phyloP scores from a whole-genome alignment of 2,797 vertebrate genomes.

The Pristis pectinata region DNA sequence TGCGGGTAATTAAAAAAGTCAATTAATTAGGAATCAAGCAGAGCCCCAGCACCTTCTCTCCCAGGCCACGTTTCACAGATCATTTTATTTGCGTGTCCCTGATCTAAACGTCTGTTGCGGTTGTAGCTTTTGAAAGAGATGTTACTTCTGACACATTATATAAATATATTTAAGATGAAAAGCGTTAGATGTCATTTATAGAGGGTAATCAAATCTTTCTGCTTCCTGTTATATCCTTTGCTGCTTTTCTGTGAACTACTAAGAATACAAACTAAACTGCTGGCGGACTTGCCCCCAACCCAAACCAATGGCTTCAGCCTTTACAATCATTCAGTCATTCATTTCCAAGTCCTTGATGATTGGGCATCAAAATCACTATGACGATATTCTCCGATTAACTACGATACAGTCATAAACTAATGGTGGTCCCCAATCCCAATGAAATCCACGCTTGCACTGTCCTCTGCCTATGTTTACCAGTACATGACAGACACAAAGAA shows the following conservation, averaged over 20 bases:
- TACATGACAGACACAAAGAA: background rate
- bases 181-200: background rate
- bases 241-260: background rate
- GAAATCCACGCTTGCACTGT: background rate
- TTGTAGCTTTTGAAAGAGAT: constrained; percentile 23
- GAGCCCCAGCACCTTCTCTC: constrained; percentile 22
- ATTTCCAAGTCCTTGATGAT: background rate
- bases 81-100: constrained; percentile 21
- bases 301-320: background rate
- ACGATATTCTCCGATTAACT: background rate
- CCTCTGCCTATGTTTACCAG: background rate
- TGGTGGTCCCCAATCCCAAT: background rate
- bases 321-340: background rate
- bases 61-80: constrained; percentile 34
- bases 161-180: constrained; percentile 20
- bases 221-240: background rate
- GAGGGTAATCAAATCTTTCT: background rate
- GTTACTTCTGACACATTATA: constrained; percentile 23
- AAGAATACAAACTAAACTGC: background rate
- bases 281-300: too few relatives aligned
- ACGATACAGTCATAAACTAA: too few relatives aligned
- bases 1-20: constrained; percentile 32
- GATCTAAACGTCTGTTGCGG: background rate
- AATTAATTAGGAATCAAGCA: constrained; percentile 38
- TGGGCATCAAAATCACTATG: background rate